Conservation (phyloP, 2,113 vertebrate species). For the Daboia siamensis region DNA sequence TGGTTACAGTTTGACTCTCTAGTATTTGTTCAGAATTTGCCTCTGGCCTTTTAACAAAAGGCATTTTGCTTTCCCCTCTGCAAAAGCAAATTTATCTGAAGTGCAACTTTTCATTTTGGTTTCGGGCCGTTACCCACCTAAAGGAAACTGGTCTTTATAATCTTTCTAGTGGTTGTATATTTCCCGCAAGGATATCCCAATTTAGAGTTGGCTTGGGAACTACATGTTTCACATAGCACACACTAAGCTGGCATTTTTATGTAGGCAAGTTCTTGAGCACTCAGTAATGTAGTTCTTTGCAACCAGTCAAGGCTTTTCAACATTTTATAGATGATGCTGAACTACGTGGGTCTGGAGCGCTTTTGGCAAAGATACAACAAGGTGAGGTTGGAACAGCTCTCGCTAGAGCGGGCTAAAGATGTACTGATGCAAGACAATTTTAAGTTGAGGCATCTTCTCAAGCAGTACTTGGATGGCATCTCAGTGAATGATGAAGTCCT, state of each 20-base stretch:
- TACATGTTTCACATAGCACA: neutral
- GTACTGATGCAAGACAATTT: slow-evolving; percentile 66
- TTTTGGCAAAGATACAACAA: slow-evolving; percentile 86
- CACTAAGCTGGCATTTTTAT: neutral
- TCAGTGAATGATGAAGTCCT: slow-evolving; percentile 63
- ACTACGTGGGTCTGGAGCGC: slow-evolving; percentile 70
- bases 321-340: slow-evolving; percentile 62
- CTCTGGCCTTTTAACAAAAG: neutral
- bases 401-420: slow-evolving; percentile 55
- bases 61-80: neutral
- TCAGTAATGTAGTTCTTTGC: neutral
- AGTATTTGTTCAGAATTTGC: neutral
- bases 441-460: slow-evolving; percentile 67
- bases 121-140: neutral
- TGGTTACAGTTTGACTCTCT: neutral
- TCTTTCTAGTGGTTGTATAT: neutral
- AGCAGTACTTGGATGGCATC: slow-evolving; percentile 74
- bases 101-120: neutral
- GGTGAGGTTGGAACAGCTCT: slow-evolving; percentile 74
- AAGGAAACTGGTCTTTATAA: neutral
- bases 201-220: neutral
- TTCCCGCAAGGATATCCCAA: neutral
- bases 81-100: neutral
- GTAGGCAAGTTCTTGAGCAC: neutral
- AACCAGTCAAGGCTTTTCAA: neutral